Evolutionary conservation across 2,113 vertebrate species (phyloP).

Genomic region (Fregata magnificens): DNA sequence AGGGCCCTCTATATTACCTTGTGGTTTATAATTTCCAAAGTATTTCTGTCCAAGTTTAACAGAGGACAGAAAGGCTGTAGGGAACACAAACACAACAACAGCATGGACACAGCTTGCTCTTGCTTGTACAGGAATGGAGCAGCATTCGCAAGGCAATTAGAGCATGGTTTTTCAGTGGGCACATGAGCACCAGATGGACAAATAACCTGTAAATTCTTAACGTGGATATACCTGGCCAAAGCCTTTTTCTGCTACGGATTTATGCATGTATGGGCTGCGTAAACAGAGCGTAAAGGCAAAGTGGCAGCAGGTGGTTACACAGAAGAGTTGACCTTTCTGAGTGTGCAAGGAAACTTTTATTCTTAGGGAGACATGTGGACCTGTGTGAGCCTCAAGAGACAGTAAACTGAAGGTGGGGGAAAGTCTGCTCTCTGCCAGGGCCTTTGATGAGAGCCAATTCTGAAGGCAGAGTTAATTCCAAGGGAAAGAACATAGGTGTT

Average conservation of each 20-base stretch:
- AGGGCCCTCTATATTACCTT: not conserved
- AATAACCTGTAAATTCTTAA: not conserved
- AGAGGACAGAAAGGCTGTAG: not conserved
- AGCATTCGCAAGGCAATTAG: not conserved
- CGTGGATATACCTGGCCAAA: not conserved
- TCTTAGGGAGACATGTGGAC: not conserved
- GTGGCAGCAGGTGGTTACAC: not conserved
- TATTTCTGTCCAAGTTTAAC: not conserved
- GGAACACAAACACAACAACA: not conserved
- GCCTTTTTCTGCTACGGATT: not conserved
- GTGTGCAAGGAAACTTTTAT: not conserved
- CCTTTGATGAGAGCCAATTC: not conserved
- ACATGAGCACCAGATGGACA: not conserved
- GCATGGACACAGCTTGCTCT: not conserved
- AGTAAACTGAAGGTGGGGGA: not conserved
- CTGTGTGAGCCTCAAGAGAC: not conserved
- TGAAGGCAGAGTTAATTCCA: slow-evolving; percentile 3
- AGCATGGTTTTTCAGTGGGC: not conserved
- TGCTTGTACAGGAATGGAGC: not conserved
- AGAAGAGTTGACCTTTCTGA: not conserved
- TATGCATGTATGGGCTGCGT: accelerated
- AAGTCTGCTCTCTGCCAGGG: not conserved
- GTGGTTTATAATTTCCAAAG: slow-evolving; percentile 20
- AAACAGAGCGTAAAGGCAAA: not conserved
- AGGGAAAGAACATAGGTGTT: not conserved